Evolutionary conservation across 2,797 vertebrate species (phyloP).

Genomic region (Bovichtus diacanthus): DNA sequence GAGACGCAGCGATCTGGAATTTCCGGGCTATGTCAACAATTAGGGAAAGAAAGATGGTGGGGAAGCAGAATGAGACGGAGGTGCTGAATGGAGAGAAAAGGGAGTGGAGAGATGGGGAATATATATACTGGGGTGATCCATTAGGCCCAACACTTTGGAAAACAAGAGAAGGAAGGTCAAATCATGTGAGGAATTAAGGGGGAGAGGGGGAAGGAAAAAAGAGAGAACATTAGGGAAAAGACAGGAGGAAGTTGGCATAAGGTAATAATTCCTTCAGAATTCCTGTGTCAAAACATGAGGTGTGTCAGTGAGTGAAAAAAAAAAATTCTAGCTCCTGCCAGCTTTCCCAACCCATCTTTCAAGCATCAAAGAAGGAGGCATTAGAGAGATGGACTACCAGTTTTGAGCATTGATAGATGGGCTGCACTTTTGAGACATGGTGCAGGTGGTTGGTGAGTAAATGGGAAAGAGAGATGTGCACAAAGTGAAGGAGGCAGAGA

Average conservation of each 20-base stretch:
- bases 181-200: constrained; percentile 50
- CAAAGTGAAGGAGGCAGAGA: constrained; percentile 28
- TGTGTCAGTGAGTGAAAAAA: not conserved
- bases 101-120: constrained; percentile 41
- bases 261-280: constrained; percentile 41
- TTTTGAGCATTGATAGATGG: constrained; percentile 49
- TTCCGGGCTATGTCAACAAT: constrained; percentile 67
- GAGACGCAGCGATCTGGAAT: constrained; percentile 47
- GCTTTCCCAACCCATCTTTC: constrained; percentile 23
- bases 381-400: constrained; percentile 40
- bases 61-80: constrained; percentile 29
- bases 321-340: constrained; percentile 11
- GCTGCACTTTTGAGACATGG: constrained; percentile 42
- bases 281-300: constrained; percentile 24
- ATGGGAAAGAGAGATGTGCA: constrained; percentile 43
- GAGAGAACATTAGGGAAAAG: constrained; percentile 27
- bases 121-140: constrained; percentile 59
- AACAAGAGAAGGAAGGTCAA: constrained; percentile 52
- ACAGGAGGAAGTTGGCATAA: constrained; percentile 16
- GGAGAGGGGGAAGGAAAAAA: constrained; percentile 12
- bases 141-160: constrained; percentile 57
- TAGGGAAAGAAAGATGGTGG: constrained; percentile 55
- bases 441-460: constrained; percentile 43
- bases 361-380: constrained; percentile 35
- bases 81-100: constrained; percentile 53